Conservation (phyloP, 2,888 invertebrate genomes). For the Ryuthela nishihirai region DNA sequence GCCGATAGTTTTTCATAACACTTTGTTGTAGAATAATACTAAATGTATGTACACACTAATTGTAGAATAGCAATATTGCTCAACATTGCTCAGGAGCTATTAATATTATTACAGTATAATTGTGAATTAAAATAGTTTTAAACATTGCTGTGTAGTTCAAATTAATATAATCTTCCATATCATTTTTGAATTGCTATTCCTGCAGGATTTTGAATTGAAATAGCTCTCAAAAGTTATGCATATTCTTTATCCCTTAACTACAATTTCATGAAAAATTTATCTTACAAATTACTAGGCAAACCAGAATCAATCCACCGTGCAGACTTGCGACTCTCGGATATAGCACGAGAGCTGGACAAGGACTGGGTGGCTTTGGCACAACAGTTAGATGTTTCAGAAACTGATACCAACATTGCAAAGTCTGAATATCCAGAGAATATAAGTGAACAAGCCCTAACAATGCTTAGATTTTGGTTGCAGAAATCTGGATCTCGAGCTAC, state of each 20-base stretch:
- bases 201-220: too few relatives aligned
- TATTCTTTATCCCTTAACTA: not conserved
- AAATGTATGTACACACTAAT: too few relatives aligned
- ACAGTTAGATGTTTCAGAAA: constrained; percentile 77
- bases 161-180: too few relatives aligned
- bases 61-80: too few relatives aligned
- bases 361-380: constrained; percentile 92
- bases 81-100: too few relatives aligned
- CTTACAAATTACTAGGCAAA: constrained; percentile 10
- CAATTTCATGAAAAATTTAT: not conserved
- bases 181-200: too few relatives aligned
- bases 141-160: too few relatives aligned
- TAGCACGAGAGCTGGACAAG: constrained; percentile 77
- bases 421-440: constrained; percentile 75
- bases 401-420: constrained; percentile 82
- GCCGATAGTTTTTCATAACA: too few relatives aligned
- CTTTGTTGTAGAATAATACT: too few relatives aligned
- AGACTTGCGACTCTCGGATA: constrained; percentile 78
- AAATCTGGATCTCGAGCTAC: constrained; percentile 52
- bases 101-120: too few relatives aligned
- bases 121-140: too few relatives aligned
- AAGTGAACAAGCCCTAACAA: constrained; percentile 84
- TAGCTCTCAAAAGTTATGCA: too few relatives aligned
- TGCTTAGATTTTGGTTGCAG: constrained; percentile 89
- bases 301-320: constrained; percentile 60